Base-by-base conservation (phyloP, 2,797 vertebrate genomes). In the Pipistrellus nathusii region DNA sequence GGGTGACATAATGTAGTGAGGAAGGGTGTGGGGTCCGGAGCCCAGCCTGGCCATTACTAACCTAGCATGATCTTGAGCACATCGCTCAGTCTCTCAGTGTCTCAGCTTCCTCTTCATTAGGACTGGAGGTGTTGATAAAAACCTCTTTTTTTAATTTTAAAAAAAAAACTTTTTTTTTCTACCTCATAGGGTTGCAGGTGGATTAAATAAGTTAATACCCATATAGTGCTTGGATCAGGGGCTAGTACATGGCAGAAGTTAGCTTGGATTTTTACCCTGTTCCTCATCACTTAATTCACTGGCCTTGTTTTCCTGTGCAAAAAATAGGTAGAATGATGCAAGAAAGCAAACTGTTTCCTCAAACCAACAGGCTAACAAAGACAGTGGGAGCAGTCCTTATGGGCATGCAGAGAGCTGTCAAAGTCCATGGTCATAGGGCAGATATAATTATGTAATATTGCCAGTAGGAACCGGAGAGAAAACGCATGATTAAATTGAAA, bases 401-500 rank as follows among this genome's bases (percentile, higher is more conserved):
- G 46, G 51, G 51, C 55, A 23, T 11, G 21, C 88, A 83, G 72
- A 77, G 46, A 38, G 66, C 78, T 32, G 1, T 93, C 93, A 80
- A 41, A 55, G 17, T 69, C 32, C 87, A 93, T 53, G 53, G 38
- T 68, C 80, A 9, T 13, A 21, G 0, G 4, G 41, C 83, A 94
- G 75, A 46, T 73, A 57, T 77, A 93, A 93, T 95, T 80, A 72
- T 68, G 78, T 73, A 82, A 72, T 71, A 57, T 82, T 78, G 57
- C 81, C 85, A 73, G 93, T 93, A 95, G 81, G 91, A 57, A 6
- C 66, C 75, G 44, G 64, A 75, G 87, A 93, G 62, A 85, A 91
- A 93, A 86, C 14, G 17, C 82, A 76, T 64, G 82, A 92, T 86
- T 86, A 95, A 91, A 91, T 80, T 85, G 88, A 95, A 90, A 95